Base-by-base conservation (phyloP, 2,888 invertebrate species). In the Drosophila recens region DNA sequence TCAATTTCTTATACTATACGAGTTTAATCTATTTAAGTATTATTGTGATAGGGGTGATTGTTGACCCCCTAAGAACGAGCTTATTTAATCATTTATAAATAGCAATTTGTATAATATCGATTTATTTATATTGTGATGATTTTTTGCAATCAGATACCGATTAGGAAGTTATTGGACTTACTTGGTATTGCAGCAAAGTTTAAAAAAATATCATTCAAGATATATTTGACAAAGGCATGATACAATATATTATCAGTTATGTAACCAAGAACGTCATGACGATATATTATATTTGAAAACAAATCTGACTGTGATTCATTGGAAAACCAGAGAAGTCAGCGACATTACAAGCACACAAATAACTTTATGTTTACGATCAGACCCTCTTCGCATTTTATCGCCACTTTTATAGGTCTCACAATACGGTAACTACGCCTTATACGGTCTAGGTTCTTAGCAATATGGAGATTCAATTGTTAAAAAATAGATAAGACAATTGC, bases 1-100 rank as follows among this genome's bases (percentile, higher is more conserved):
- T 72, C 42, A 53, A 17, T 13, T 57, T 42, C 72, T 27, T 17
- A 10, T 20, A 3, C 27, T 8, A 17, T 45, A 54, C 43, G 9
- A 61, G 71, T 15, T 33, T 43, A 53, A 23, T 42, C 34, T 38
- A 13, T 46, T 42, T 9, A 56, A 34, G 56, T 56, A 56, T n/a
- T 34, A 20, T 57, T 57, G 15, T 15, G 34, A 15, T 57, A 20
- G 15, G 34, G 23, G 23, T 45, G 23, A 45, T 36, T 45, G 11
- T 27, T 13, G 58, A 48, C 38, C 48, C 20, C 48, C 46, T 36
- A 38, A 43, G 34, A 45, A 33, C 3, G 1, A 6, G 5, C 43
- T 53, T 34, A 34, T 34, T 20, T 17, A 45, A 23, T 23, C 11
- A 11, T 23, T 11, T 43, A 57, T 36, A 45, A 45, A 54, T 54